A percentile compares a stretch with the other conserved stretches of the same genome.
These are phyloP conservation scores for Hesperophylax magnus DNA, from an alignment of 1,140 invertebrate genomes.

Conservation along the genomic window DNA sequence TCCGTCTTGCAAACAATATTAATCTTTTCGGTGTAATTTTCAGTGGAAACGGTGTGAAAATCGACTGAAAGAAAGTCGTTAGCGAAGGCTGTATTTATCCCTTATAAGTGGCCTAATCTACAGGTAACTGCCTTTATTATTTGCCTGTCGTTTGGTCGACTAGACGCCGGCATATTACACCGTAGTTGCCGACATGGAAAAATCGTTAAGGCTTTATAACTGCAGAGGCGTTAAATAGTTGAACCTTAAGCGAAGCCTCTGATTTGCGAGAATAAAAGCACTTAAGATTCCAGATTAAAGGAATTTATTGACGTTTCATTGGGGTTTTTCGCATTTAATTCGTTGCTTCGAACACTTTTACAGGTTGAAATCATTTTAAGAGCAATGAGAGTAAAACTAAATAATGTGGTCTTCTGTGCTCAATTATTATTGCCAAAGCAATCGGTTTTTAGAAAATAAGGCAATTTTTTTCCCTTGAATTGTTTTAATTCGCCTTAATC, in stretches of 20 bases:
- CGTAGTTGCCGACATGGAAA: slow-evolving; percentile 28
- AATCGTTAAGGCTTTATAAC: slow-evolving; percentile 37
- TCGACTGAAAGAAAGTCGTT: slow-evolving; percentile 19
- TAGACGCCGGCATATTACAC: slow-evolving; percentile 22
- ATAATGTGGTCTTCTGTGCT: too few species aligned
- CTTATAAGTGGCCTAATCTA: slow-evolving; percentile 42
- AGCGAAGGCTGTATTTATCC: slow-evolving; percentile 24
- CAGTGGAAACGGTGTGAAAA: background rate
- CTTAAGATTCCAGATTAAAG: background rate
- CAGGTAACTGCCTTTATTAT: slow-evolving; percentile 41
- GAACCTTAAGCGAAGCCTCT: background rate
- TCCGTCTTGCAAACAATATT: slow-evolving; percentile 13
- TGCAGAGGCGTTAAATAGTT: background rate
- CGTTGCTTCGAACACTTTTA: too few species aligned
- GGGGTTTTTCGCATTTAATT: too few species aligned
- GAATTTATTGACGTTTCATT: too few species aligned
- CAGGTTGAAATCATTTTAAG: too few species aligned
- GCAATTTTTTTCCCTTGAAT: too few species aligned
- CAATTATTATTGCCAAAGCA: too few species aligned
- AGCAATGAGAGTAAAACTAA: too few species aligned
- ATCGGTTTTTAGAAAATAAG: too few species aligned
- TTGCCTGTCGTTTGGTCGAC: slow-evolving; percentile 37
- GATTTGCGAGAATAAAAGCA: background rate
- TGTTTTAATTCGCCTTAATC: too few species aligned
- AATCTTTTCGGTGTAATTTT: slow-evolving; percentile 21